A percentile compares a stretch with the other conserved stretches of the same genome.
phyloP scores from a whole-genome alignment of 2,888 invertebrate species.

The Cataglyphis livida region DNA sequence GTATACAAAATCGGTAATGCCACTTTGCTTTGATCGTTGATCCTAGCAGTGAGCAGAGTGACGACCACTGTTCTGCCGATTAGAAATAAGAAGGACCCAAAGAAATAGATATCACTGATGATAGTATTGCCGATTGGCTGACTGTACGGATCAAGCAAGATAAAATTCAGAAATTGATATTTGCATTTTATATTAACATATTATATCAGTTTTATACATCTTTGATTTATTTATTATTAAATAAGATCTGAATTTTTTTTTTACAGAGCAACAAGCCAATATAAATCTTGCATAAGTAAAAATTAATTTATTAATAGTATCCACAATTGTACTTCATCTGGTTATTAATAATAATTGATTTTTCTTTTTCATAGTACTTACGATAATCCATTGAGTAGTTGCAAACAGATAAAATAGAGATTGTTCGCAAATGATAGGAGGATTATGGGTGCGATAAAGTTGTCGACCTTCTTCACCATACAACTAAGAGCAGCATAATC shows the following conservation, averaged over 20 bases:
- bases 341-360: background rate
- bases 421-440: constrained; percentile 90
- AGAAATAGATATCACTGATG: constrained; percentile 86
- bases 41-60: constrained; percentile 86
- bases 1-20: constrained; percentile 85
- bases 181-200: background rate
- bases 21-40: constrained; percentile 85
- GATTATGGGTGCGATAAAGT: constrained; percentile 88
- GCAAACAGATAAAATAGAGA: constrained; percentile 91
- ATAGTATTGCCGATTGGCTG: constrained; percentile 74
- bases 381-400: constrained; percentile 90
- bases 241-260: background rate
- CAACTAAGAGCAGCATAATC: constrained; percentile 89
- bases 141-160: constrained; percentile 18
- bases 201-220: background rate
- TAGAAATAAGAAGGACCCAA: constrained; percentile 86
- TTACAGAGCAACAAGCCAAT: background rate
- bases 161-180: background rate
- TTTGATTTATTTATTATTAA: background rate
- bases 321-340: background rate
- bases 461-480: constrained; percentile 88
- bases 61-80: constrained; percentile 85
- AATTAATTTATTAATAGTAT: background rate
- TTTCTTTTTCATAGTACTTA: constrained; percentile 82
- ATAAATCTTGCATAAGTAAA: background rate